A percentile compares a stretch with the other conserved stretches of the same genome.
Evolutionary conservation across 1,140 invertebrate genomes (phyloP).

Genomic region (Drosophila bipectinata): DNA sequence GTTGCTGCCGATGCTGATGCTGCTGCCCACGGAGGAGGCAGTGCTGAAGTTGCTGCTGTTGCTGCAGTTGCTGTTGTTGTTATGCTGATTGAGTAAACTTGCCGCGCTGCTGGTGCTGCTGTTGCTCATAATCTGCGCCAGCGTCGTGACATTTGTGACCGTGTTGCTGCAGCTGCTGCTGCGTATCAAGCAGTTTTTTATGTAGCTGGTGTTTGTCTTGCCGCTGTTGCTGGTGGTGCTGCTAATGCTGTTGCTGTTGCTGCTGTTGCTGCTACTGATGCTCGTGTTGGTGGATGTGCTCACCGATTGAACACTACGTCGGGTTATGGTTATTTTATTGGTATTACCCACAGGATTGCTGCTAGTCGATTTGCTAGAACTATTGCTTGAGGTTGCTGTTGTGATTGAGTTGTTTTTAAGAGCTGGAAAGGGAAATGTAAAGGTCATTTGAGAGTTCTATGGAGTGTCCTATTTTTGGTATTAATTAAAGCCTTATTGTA

Average conservation of each 20-base stretch:
- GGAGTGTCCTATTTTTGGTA: too few relatives aligned
- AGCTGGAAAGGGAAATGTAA: slow-evolving; percentile 41
- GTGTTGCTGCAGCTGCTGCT: slow-evolving; percentile 83
- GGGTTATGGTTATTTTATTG: slow-evolving; percentile 74
- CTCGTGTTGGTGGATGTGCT: slow-evolving; percentile 70
- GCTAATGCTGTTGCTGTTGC: slow-evolving; percentile 31
- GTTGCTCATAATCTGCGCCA: slow-evolving; percentile 83
- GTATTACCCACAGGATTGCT: slow-evolving; percentile 56
- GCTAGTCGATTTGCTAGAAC: slow-evolving; percentile 38
- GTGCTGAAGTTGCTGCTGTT: slow-evolving; percentile 74
- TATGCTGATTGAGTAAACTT: slow-evolving; percentile 74
- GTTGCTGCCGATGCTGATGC: slow-evolving; percentile 68
- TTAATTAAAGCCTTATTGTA: too few relatives aligned
- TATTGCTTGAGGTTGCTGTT: slow-evolving; percentile 56
- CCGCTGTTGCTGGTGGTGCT: slow-evolving; percentile 41
- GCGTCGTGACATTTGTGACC: slow-evolving; percentile 79
- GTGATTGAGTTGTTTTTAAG: slow-evolving; percentile 66
- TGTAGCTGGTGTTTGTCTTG: slow-evolving; percentile 72
- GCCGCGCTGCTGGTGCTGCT: slow-evolving; percentile 76
- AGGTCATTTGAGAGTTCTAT: not conserved
- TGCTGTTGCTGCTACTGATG: slow-evolving; percentile 46
- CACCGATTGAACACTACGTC: slow-evolving; percentile 70
- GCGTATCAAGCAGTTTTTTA: slow-evolving; percentile 80
- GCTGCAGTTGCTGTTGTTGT: slow-evolving; percentile 75
- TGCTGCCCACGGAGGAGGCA: slow-evolving; percentile 71